Evolutionary conservation across 2,113 vertebrate species (phyloP).

Genomic region (Ornithorhynchus anatinus): DNA sequence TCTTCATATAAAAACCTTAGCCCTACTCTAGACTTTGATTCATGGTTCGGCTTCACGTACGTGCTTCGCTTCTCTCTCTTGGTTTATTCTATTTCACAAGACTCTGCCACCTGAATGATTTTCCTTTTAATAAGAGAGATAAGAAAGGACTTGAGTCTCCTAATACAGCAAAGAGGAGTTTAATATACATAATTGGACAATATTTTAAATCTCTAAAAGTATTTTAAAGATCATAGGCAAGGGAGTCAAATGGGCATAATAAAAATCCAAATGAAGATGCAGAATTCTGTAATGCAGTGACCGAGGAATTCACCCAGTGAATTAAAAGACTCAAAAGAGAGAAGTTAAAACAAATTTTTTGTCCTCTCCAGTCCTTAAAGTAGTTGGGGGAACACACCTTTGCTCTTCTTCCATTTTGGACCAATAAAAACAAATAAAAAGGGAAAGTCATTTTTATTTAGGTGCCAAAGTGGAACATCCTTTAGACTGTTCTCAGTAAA

Average conservation of each 20-base stretch:
- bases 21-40: no score
- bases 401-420: slow-evolving; percentile 8
- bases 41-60: no score
- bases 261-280: neutral
- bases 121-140: neutral
- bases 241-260: neutral
- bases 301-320: neutral
- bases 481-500: slow-evolving; percentile 39
- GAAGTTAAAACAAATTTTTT: neutral
- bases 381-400: neutral
- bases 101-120: no score
- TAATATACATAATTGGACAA: neutral
- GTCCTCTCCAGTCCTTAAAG: neutral
- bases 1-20: no score
- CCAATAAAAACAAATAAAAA: slow-evolving; percentile 27
- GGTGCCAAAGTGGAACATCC: slow-evolving; percentile 46
- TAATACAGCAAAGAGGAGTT: neutral
- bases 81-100: no score
- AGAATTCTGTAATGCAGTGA: neutral
- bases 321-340: neutral
- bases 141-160: neutral
- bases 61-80: no score
- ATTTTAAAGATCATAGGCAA: neutral
- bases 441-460: slow-evolving; percentile 43
- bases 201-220: neutral